Conservation (phyloP, 2,888 invertebrate species). For the Drosophila formosana region DNA sequence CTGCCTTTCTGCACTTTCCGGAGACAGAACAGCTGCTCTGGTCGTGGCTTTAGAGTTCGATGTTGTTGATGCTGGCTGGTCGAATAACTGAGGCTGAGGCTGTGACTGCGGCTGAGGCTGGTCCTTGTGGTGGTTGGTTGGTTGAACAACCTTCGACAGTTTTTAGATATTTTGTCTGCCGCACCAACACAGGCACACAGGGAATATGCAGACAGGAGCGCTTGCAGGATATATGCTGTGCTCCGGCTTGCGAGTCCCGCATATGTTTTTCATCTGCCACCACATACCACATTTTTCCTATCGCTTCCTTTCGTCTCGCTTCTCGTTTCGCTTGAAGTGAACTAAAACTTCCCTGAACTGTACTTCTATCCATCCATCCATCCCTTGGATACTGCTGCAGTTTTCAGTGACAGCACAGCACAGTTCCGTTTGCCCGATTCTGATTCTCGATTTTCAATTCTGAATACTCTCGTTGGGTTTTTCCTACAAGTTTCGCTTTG, state of each 20-base stretch:
- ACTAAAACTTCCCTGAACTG: conserved; percentile 52
- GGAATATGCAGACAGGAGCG: conserved; percentile 42
- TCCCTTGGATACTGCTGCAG: conserved; percentile 44
- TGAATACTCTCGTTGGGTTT: conserved; percentile 29
- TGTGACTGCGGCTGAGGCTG: conserved; percentile 11
- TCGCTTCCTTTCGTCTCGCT: conserved; percentile 23
- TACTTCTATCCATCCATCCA: conserved; percentile 48
- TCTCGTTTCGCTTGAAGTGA: conserved; percentile 39
- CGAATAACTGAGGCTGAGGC: conserved; percentile 22
- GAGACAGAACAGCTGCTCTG: conserved; percentile 69
- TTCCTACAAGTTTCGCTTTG: conserved; percentile 16
- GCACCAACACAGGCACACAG: conserved; percentile 26
- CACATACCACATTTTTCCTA: conserved; percentile 47
- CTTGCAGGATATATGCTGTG: conserved; percentile 61
- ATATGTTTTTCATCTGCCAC: conserved; percentile 67
- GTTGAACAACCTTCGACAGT: conserved; percentile 77
- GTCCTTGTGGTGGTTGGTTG: conserved; percentile 53
- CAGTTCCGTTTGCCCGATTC: conserved; percentile 13
- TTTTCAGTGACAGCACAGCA: conserved; percentile 31
- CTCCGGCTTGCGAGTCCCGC: conserved; percentile 57
- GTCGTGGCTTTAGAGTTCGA: conserved; percentile 31
- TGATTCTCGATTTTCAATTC: conserved; percentile 21
- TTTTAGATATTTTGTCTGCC: conserved; percentile 75
- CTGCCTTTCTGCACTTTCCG: conserved; percentile 12
- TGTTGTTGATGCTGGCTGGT: conserved; percentile 25